Percentiles rank a stretch among this genome's conserved stretches.
Conservation (phyloP, 1,140 invertebrate genomes). For the Orchestia grillus region DNA sequence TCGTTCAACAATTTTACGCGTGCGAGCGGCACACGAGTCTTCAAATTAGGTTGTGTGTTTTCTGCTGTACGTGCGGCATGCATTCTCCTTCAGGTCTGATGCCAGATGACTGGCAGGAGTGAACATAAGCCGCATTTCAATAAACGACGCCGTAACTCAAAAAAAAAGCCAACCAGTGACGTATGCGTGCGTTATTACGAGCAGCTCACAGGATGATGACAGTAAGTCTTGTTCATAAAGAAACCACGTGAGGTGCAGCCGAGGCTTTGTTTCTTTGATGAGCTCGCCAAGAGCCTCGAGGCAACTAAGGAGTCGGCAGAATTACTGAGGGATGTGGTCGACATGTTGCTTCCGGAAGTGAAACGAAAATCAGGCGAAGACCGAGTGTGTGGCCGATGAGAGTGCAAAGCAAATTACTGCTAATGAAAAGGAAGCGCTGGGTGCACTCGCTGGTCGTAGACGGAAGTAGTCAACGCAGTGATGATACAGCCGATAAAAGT, state of each 20-base stretch:
- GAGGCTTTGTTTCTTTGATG: neutral
- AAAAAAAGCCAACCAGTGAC: neutral
- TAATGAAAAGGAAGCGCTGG: neutral
- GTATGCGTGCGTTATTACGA: neutral
- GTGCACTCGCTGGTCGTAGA: no score
- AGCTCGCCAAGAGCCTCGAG: neutral
- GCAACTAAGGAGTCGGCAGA: neutral
- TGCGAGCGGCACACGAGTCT: no score
- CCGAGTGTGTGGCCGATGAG: neutral
- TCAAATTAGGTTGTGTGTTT: no score
- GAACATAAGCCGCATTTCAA: no score
- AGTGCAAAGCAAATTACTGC: neutral
- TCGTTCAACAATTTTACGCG: no score
- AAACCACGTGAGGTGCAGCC: neutral
- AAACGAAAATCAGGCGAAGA: neutral
- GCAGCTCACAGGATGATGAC: neutral
- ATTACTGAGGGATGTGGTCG: neutral
- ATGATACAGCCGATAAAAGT: no score
- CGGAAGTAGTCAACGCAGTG: no score
- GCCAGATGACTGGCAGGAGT: neutral
- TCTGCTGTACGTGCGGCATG: no score
- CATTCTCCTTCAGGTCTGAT: neutral
- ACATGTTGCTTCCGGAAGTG: neutral
- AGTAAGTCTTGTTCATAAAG: neutral
- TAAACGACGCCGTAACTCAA: no score